Base-by-base conservation (phyloP, 2,888 invertebrate genomes). In the Hypselothyrea guttata region DNA sequence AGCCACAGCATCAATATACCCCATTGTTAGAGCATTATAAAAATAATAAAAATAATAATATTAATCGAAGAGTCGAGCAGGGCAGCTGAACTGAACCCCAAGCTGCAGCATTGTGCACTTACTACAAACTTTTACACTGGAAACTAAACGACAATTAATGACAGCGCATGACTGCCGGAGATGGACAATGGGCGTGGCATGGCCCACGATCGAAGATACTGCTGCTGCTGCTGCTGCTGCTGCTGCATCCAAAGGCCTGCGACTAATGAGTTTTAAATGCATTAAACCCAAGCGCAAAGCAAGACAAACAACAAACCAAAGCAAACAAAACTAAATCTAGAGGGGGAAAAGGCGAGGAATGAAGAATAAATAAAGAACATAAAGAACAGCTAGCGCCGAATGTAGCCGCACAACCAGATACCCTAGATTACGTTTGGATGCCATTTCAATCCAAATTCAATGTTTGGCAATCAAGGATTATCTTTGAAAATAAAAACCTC, bases 261-360 rank as follows among this genome's bases (percentile, higher is more conserved):
- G 61, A 62, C 81, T 78, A 78, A 78, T 78, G 78, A 78, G 71
- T 81, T 81, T 78, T 77, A 69, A 78, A 78, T 81, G 78, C 77
- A 63, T 71, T 77, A 48, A 70, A 76, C 57, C 57, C 18, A 38
- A 34, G 16, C 16, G 27, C 52, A 15, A 42, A 44, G 28, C 48
- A 49, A 42, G 18, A 16, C 31, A 54, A 65, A 41, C 16, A 44
- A 28, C 15, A 40, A 41, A 53, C 37, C 30, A 28, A 30, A 44
- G 45, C 15, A 61, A 66, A 55, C 16, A 37, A 62, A 15, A 45
- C 31, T 34, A 46, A 38, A 42, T 30, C 31, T 7, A 9, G 35
- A 22, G n/a, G n/a, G n/a, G n/a, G n/a, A n/a, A n/a, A n/a, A n/a
- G n/a, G n/a, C n/a, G n/a, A n/a, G 38, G 22, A 12, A 16, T 28